These are phyloP conservation scores for Mesocricetus auratus DNA, from an alignment of 2,113 vertebrate species.

Conservation along the genomic window DNA sequence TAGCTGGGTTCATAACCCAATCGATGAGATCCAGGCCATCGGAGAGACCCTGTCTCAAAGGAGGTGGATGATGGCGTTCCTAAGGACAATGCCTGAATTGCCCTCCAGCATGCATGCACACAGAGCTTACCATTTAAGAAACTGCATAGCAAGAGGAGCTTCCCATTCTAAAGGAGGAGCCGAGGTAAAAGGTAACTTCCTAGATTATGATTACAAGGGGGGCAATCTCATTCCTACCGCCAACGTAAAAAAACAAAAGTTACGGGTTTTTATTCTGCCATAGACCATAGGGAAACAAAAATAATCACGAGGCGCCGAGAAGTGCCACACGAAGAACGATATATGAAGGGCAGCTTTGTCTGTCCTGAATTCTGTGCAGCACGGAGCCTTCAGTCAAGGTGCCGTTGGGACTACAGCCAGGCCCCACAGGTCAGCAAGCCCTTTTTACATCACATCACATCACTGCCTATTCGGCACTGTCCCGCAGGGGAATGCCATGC, in stretches of 20 bases:
- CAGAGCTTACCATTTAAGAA: neutral
- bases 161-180: neutral
- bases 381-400: neutral
- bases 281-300: conserved; percentile 1
- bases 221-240: neutral
- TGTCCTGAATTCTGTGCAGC: neutral
- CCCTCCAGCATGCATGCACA: neutral
- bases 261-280: neutral
- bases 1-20: neutral
- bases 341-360: conserved; percentile 13
- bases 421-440: neutral
- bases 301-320: neutral
- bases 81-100: too few relatives aligned
- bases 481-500: neutral
- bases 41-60: neutral
- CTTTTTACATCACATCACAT: neutral
- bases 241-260: neutral
- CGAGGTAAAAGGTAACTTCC: neutral
- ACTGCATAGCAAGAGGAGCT: neutral
- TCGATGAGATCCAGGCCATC: neutral
- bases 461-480: too few relatives aligned
- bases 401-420: neutral
- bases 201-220: neutral
- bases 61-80: too few relatives aligned
- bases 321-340: conserved; percentile 37